Conservation (phyloP, 2,113 vertebrate genomes). For the Lipophrys pholis region DNA sequence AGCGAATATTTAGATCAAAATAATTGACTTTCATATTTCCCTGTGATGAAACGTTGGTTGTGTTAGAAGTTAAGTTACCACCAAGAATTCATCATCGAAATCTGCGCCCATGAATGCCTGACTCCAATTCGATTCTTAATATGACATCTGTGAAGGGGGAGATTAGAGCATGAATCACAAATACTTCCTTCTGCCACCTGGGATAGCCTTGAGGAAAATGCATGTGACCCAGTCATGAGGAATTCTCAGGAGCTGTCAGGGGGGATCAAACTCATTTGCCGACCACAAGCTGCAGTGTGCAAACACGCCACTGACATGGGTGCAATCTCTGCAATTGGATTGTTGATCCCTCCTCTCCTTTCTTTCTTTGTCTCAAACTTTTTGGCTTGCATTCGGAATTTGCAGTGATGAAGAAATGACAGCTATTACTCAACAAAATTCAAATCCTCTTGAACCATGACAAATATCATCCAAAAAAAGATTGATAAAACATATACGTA, state of each 20-base stretch:
- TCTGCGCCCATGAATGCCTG: conserved; percentile 42
- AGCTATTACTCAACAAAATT: no score
- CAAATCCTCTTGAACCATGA: no score
- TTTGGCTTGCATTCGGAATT: conserved; percentile 5
- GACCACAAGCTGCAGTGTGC: conserved; percentile 68
- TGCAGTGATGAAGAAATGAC: no score
- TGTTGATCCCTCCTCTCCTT: conserved; percentile 18
- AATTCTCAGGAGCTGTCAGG: conserved; percentile 79
- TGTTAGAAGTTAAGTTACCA: conserved; percentile 23
- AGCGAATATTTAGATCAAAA: conserved; percentile 14
- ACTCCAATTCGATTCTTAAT: conserved; percentile 64
- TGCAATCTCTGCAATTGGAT: conserved; percentile 46
- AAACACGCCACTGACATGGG: conserved; percentile 51
- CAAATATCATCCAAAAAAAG: background rate
- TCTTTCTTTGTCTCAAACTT: conserved; percentile 6
- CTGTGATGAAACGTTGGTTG: conserved; percentile 25
- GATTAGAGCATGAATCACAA: conserved; percentile 76
- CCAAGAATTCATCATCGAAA: conserved; percentile 17
- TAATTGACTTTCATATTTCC: conserved; percentile 17
- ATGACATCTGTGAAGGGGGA: conserved; percentile 68
- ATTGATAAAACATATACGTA: no score
- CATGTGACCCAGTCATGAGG: conserved; percentile 75
- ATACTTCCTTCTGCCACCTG: conserved; percentile 59
- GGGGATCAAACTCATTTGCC: conserved; percentile 77
- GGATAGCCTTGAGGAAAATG: conserved; percentile 72